Percentiles rank a stretch among this genome's conserved stretches.
Evolutionary conservation across 1,140 invertebrate species (phyloP).

Genomic region (Forficula auricularia): DNA sequence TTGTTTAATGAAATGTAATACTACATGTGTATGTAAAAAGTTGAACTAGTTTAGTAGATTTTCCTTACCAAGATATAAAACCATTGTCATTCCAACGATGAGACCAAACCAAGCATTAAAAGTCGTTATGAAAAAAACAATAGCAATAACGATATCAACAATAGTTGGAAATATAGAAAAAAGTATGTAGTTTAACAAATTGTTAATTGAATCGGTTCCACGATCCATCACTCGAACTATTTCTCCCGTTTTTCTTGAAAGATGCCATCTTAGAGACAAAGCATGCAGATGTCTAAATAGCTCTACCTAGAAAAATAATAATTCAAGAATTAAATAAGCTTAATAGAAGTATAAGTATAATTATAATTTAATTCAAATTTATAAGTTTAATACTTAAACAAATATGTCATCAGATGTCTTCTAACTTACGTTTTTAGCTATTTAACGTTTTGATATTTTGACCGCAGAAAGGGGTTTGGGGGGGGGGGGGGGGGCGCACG

Average conservation of each 20-base stretch:
- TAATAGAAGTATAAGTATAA: neutral
- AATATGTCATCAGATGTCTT: too few relatives aligned
- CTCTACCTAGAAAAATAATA: slow-evolving; percentile 36
- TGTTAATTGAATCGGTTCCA: slow-evolving; percentile 87
- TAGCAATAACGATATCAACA: slow-evolving; percentile 80
- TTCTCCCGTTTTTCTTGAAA: slow-evolving; percentile 85
- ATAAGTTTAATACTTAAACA: too few relatives aligned
- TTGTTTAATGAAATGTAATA: too few relatives aligned
- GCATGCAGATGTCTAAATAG: slow-evolving; percentile 74
- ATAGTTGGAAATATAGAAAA: slow-evolving; percentile 83
- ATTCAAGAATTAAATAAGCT: slow-evolving; percentile 10
- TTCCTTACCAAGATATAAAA: slow-evolving; percentile 79
- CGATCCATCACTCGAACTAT: slow-evolving; percentile 86
- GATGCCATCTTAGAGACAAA: slow-evolving; percentile 74
- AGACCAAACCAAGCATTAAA: slow-evolving; percentile 90
- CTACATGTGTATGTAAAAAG: too few relatives aligned
- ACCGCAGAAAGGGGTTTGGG: too few relatives aligned
- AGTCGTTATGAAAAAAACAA: slow-evolving; percentile 67
- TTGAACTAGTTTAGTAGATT: too few relatives aligned
- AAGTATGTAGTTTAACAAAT: slow-evolving; percentile 71
- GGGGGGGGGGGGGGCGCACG: too few relatives aligned
- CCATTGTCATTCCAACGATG: slow-evolving; percentile 85
- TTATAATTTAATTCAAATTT: slow-evolving; percentile 4
- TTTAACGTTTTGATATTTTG: too few relatives aligned
- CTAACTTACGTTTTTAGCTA: too few relatives aligned